Evolutionary conservation across 1,140 invertebrate genomes (phyloP).

Genomic region (Sipha flava): DNA sequence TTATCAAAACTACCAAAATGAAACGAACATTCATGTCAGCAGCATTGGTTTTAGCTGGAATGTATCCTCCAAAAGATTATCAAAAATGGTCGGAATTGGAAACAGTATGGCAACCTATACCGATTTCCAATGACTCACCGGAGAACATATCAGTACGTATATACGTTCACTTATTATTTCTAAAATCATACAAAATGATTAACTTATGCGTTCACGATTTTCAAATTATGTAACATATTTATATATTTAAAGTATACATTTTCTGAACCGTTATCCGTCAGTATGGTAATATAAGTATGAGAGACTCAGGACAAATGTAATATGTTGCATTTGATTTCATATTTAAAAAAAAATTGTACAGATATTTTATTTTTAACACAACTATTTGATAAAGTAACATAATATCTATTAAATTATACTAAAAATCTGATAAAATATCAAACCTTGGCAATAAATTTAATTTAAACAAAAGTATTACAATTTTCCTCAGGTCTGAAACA

Average conservation of each 20-base stretch:
- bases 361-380: background rate
- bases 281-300: too few relatives aligned
- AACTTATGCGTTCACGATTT: too few relatives aligned
- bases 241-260: too few relatives aligned
- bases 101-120: conserved; percentile 29
- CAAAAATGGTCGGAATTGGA: conserved; percentile 10
- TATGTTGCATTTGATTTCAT: background rate
- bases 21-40: conserved; percentile 17
- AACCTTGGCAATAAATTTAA: background rate
- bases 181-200: background rate
- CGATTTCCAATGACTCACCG: conserved; percentile 19
- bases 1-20: background rate
- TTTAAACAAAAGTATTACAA: background rate
- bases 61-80: conserved; percentile 25
- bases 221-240: too few relatives aligned
- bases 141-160: background rate
- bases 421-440: too few relatives aligned
- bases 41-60: conserved; percentile 22
- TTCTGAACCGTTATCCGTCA: too few relatives aligned
- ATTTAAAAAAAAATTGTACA: background rate
- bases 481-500: background rate
- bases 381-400: background rate
- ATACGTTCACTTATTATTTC: background rate
- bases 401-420: background rate
- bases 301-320: background rate